Conservation (phyloP, 2,797 vertebrate species). For the Poeciliopsis gracilis region DNA sequence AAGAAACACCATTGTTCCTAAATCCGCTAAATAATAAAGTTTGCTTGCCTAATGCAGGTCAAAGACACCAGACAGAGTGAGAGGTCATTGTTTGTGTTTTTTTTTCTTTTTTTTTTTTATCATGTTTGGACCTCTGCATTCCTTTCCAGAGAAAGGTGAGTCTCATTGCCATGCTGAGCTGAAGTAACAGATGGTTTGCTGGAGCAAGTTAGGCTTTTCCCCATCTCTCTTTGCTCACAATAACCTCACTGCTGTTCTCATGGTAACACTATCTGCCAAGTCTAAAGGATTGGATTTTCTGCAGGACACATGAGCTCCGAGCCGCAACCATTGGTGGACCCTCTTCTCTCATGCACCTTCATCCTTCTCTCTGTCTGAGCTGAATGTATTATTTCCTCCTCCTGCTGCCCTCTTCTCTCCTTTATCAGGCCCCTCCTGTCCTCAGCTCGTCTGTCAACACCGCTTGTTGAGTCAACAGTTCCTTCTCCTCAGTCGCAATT, state of each 20-base stretch:
- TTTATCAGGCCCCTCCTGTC: constrained; percentile 63
- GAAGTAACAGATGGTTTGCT: constrained; percentile 98
- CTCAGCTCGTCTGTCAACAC: constrained; percentile 58
- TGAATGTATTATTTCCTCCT: constrained; percentile 54
- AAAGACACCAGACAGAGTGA: not conserved
- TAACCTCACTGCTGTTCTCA: constrained; percentile 96
- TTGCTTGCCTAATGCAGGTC: not conserved
- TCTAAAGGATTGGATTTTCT: constrained; percentile 95
- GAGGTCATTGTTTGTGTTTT: not conserved
- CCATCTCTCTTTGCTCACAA: constrained; percentile 77
- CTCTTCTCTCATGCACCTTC: constrained; percentile 70
- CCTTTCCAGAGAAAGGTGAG: constrained; percentile 73
- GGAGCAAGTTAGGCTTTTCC: constrained; percentile 85
- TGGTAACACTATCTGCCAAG: constrained; percentile 98
- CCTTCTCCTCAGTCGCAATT: constrained; percentile 49
- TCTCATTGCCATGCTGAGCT: constrained; percentile 80
- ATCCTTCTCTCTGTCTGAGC: constrained; percentile 59
- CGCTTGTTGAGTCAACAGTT: constrained; percentile 57
- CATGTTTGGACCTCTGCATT: constrained; percentile 53
- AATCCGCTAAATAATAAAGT: not conserved
- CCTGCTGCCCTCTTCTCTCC: constrained; percentile 55
- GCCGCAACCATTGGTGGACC: constrained; percentile 79
- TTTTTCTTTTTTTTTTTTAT: not conserved
- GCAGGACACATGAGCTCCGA: constrained; percentile 90
- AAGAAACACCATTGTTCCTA: not conserved